phyloP scores from a whole-genome alignment of 1,140 invertebrate species.

The Pseudomyrmex pallidus region DNA sequence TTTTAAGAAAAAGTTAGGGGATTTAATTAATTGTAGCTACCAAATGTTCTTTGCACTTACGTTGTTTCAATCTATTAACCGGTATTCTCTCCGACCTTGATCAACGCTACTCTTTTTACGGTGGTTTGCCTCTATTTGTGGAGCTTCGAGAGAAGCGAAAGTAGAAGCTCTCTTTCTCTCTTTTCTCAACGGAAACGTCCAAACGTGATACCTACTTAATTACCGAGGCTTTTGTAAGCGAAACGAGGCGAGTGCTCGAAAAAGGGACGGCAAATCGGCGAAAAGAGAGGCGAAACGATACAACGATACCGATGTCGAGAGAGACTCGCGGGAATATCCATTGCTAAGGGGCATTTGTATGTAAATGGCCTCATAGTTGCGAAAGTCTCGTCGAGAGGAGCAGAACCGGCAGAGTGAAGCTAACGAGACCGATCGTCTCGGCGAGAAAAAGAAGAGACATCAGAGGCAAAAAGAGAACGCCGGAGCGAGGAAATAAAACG shows the following conservation, averaged over 20 bases:
- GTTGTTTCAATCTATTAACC: conserved; percentile 33
- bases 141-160: conserved; percentile 42
- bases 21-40: not conserved
- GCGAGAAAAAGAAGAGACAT: conserved; percentile 62
- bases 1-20: too few relatives aligned
- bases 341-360: conserved; percentile 73
- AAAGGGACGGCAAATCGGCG: conserved; percentile 14
- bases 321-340: conserved; percentile 70
- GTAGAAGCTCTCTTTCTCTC: conserved; percentile 36
- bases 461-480: conserved; percentile 50
- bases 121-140: conserved; percentile 20
- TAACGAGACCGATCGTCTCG: conserved; percentile 73
- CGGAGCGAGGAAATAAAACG: conserved; percentile 38
- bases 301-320: conserved; percentile 60
- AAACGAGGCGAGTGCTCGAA: conserved; percentile 65
- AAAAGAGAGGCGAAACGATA: not conserved
- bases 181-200: conserved; percentile 48
- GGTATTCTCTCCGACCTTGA: conserved; percentile 31
- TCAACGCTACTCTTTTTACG: conserved; percentile 63
- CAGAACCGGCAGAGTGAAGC: conserved; percentile 55
- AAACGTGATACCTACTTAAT: conserved; percentile 73
- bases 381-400: conserved; percentile 60
- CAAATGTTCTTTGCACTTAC: conserved; percentile 22
- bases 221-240: conserved; percentile 73
- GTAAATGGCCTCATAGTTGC: conserved; percentile 72